Base-by-base conservation (phyloP, 2,888 invertebrate species). In the Drosophila monieri region DNA sequence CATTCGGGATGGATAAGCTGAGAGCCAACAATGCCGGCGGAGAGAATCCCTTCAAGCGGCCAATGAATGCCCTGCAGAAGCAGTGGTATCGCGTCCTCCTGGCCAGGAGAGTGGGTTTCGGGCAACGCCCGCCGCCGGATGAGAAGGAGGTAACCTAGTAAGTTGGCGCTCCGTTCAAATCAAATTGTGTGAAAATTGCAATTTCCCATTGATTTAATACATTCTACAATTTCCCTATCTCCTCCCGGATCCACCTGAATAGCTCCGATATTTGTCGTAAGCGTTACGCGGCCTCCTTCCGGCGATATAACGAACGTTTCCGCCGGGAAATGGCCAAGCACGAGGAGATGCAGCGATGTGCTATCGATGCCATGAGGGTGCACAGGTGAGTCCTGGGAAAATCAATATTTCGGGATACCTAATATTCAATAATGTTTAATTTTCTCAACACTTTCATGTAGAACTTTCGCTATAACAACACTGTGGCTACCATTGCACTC, bases 401-500 rank as follows among this genome's bases (percentile, higher is more conserved):
- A 32, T 41, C 37, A 30, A 37, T 53, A 15, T 18, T 1, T 15
- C 9, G 9, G 3, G 3, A 39, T 9, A 14, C 39, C 9, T 15
- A 21, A 25, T 27, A 27, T 27, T 27, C 27, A 53, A 35, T n/a
- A 35, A 35, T 35, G 14, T 35, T 35, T 25, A 18, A 18, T 14
- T 14, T 25, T 10, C n/a, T n/a, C n/a, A n/a, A n/a, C 32, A 10
- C 18, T 12, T 14, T 39, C 10, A 2, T 10, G 1, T 39, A 91
- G 91, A 73, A 89, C 89, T 54, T 92, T 92, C 77, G 88, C 91
- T 75, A 91, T 92, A 58, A 91, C 91, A 65, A 91, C 91, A 55
- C 88, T 92, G 62, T 92, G 91, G 91, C 89, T 88, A 73, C 91
- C 91, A 35, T 76, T 92, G 74, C 91, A 91, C 81, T 91, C 92